Evolutionary conservation across 2,113 vertebrate species (phyloP).

Genomic region (Zosterops lateralis): DNA sequence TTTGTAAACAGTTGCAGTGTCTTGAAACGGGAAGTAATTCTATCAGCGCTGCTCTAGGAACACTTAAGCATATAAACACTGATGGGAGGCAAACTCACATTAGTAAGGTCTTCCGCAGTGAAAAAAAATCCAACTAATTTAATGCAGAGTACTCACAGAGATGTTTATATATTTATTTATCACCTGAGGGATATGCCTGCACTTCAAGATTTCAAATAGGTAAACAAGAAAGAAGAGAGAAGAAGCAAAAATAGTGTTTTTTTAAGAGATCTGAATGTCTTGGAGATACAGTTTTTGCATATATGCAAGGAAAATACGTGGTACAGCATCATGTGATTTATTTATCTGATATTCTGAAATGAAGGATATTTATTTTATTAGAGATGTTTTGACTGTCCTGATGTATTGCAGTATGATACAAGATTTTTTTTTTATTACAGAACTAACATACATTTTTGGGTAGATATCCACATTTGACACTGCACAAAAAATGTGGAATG

Average conservation of each 20-base stretch:
- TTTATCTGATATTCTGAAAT: background rate
- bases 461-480: background rate
- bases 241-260: background rate
- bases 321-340: background rate
- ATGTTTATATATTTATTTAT: background rate
- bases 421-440: background rate
- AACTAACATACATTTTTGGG: background rate
- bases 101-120: background rate
- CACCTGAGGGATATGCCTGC: rapidly evolving
- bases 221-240: background rate
- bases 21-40: background rate
- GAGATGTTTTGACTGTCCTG: background rate
- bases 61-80: background rate
- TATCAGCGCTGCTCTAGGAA: background rate
- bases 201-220: background rate
- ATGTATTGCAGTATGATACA: background rate
- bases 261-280: background rate
- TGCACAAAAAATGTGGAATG: background rate
- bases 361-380: background rate
- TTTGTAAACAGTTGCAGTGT: background rate
- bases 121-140: background rate
- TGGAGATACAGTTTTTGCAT: background rate
- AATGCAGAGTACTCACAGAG: background rate
- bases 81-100: background rate
- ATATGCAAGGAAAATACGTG: background rate